Evolutionary conservation across 2,113 vertebrate species (phyloP).

Genomic region (Dinomys branickii): DNA sequence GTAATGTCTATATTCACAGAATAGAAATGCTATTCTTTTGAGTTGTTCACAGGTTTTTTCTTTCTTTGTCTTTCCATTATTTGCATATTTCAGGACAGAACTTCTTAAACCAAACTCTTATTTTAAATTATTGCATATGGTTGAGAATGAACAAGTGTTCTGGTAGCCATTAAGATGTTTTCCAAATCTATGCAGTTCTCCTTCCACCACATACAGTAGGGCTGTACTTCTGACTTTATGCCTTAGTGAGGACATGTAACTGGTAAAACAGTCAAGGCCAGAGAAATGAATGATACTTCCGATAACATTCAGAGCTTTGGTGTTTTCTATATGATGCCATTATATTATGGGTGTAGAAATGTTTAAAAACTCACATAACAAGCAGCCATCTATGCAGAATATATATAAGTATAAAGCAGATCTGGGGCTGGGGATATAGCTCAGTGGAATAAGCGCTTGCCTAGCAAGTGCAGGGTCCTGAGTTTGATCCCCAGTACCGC

Average conservation of each 20-base stretch:
- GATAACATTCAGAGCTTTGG: background rate
- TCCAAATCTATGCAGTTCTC: background rate
- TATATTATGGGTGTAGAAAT: background rate
- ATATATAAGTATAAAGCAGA: background rate
- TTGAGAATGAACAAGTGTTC: background rate
- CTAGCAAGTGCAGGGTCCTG: no score
- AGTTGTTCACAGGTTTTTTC: background rate
- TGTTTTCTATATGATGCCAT: background rate
- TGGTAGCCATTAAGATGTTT: background rate
- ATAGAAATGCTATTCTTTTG: background rate
- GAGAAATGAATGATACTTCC: background rate
- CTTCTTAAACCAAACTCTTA: background rate
- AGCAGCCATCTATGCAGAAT: background rate
- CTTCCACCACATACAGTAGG: background rate
- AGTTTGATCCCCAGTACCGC: no score
- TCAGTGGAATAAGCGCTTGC: no score
- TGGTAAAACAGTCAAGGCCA: background rate
- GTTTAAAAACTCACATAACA: background rate
- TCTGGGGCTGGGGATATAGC: no score
- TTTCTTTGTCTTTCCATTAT: background rate
- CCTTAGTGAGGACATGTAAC: background rate
- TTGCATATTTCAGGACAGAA: background rate
- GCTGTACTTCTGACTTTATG: background rate
- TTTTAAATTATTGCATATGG: background rate
- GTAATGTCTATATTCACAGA: background rate